Base-by-base conservation (phyloP, 2,113 vertebrate genomes). In the Camelus bactrianus region DNA sequence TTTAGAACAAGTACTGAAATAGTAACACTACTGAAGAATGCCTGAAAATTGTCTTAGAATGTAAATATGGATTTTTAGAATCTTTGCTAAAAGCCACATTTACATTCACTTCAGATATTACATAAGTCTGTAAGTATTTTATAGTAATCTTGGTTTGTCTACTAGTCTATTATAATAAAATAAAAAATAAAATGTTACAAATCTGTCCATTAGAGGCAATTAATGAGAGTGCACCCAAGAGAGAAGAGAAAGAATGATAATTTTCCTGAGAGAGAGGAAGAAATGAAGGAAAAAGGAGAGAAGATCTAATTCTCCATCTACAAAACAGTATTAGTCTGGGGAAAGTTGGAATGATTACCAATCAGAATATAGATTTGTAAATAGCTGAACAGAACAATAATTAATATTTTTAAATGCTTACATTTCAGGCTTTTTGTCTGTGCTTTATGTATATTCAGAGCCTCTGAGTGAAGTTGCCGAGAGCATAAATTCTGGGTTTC, bases 21-120 rank as follows among this genome's bases (percentile, higher is more conserved):
- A 38, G 88, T 48, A 76, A 67, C 17, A 42, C 48, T 73, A n/a
- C 20, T 42, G 26, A 91, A 56, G 30, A 92, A 65, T 20, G 13
- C 19, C 83, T 96, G 42, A 76, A 86, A 84, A 84, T 48, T 85
- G 17, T 83, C 62, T 83, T 79, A 79, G 87, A 94, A 56, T 92
- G 8, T 84, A 26, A 95, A 28, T 19, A 42, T 46, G 72, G 24
- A 26, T 46, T 92, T 87, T 87, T 82, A 87, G 56, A 94, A 87
- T 96, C 22, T 91, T 96, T 89, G 54, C 28, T 75, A n/a, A 76
- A 77, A 81, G 64, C 5, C 15, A 46, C 22, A 7, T 70, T 97
- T 89, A 70, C 3, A 56, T 70, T 60, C 38, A 91, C 19, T 65
- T 79, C 17, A 83, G 56, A 60, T 69, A 89, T 30, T 58, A 35